phyloP scores from a whole-genome alignment of 1,140 invertebrate genomes.

The Palaemon carinicauda region DNA sequence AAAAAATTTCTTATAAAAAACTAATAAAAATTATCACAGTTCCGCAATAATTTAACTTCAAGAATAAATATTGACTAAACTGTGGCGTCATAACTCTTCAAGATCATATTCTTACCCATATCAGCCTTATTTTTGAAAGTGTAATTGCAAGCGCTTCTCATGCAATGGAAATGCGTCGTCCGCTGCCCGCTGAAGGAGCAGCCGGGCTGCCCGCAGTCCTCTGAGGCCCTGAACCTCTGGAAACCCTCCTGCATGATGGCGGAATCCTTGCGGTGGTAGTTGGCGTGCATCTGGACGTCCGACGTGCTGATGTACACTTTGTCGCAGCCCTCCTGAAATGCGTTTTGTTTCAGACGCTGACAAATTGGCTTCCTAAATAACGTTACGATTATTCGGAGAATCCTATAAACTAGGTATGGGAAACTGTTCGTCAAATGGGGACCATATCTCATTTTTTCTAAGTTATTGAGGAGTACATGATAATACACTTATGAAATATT shows the following conservation, averaged over 20 bases:
- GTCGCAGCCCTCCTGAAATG: slow-evolving; percentile 82
- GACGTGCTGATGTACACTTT: slow-evolving; percentile 98
- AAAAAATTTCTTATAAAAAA: too few relatives aligned
- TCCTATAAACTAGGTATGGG: too few relatives aligned
- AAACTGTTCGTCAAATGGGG: too few relatives aligned
- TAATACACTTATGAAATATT: too few relatives aligned
- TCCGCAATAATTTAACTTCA: too few relatives aligned
- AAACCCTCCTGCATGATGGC: slow-evolving; percentile 97
- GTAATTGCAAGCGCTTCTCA: slow-evolving; percentile 86
- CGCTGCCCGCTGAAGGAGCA: slow-evolving; percentile 94
- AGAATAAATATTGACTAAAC: too few relatives aligned
- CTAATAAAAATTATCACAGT: too few relatives aligned
- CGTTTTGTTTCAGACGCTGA: not conserved
- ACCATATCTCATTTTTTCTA: too few relatives aligned
- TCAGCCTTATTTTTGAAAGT: slow-evolving; percentile 99
- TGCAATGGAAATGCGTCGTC: slow-evolving; percentile 97
- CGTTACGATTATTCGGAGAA: too few relatives aligned
- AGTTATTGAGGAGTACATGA: too few relatives aligned
- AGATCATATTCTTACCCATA: slow-evolving; percentile 91
- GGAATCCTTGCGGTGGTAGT: slow-evolving; percentile 97
- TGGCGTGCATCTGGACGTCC: slow-evolving; percentile 99
- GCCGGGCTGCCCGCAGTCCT: slow-evolving; percentile 85
- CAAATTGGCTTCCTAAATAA: not conserved
- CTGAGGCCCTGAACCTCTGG: slow-evolving; percentile 88
- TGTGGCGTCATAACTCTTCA: too few relatives aligned